These are phyloP conservation scores for Nomia melanderi DNA, from an alignment of 1,140 invertebrate species.

Conservation along the genomic window DNA sequence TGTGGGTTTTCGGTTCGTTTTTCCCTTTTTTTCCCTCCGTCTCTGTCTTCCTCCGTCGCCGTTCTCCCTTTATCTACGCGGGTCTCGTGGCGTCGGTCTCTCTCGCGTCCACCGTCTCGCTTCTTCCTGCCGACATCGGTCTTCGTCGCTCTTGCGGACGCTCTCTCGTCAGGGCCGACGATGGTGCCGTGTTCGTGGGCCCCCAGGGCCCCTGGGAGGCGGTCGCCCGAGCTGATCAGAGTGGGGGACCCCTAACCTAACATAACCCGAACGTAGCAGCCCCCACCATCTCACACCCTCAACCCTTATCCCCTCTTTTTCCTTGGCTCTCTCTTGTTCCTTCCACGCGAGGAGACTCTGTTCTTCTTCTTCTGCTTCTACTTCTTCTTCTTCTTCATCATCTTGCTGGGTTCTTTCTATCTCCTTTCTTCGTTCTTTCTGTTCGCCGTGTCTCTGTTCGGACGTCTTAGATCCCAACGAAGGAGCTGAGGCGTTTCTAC, in stretches of 20 bases:
- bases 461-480: slow-evolving; percentile 54
- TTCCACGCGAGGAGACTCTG: neutral
- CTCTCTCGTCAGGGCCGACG: slow-evolving; percentile 68
- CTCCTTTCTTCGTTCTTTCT: too few species aligned
- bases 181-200: slow-evolving; percentile 72
- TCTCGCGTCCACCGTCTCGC: slow-evolving; percentile 26
- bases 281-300: slow-evolving; percentile 61
- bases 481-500: slow-evolving; percentile 58
- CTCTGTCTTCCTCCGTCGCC: slow-evolving; percentile 51
- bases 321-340: neutral
- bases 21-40: slow-evolving; percentile 69
- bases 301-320: slow-evolving; percentile 56
- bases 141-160: slow-evolving; percentile 30
- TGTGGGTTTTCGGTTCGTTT: slow-evolving; percentile 78
- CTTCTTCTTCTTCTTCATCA: too few species aligned
- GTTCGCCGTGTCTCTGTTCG: too few species aligned
- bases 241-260: slow-evolving; percentile 73
- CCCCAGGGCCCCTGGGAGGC: slow-evolving; percentile 75
- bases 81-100: slow-evolving; percentile 15
- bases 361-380: neutral
- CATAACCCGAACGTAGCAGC: slow-evolving; percentile 70
- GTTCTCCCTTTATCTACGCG: slow-evolving; percentile 35
- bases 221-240: slow-evolving; percentile 43
- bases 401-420: too few species aligned
- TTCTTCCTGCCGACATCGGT: neutral